phyloP scores from a whole-genome alignment of 1,140 invertebrate species.

The Drosophila rhopaloa region DNA sequence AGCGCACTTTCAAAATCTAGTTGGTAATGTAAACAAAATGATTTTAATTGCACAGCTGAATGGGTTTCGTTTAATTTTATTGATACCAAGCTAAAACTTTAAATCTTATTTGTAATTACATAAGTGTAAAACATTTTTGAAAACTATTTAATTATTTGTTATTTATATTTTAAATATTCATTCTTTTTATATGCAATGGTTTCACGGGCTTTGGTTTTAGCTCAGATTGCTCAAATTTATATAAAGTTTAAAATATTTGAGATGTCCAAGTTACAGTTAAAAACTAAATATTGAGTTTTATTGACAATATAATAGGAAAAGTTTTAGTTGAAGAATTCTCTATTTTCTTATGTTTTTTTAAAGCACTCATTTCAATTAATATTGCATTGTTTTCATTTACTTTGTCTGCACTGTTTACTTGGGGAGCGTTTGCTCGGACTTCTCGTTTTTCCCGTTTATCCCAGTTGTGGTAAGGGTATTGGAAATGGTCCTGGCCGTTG shows the following conservation, averaged over 20 bases:
- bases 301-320: no score
- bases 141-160: no score
- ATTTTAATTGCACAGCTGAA: slow-evolving; percentile 32
- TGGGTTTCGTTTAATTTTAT: slow-evolving; percentile 25
- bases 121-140: not conserved
- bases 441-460: slow-evolving; percentile 22
- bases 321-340: no score
- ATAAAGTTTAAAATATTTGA: no score
- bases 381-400: slow-evolving; percentile 83
- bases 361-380: slow-evolving; percentile 76
- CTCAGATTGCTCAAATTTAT: no score
- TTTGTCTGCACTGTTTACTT: slow-evolving; percentile 79
- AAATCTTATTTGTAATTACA: not conserved
- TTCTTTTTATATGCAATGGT: no score
- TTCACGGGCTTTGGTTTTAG: no score
- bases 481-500: slow-evolving; percentile 33
- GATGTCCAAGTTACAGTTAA: no score
- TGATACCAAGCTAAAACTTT: not conserved
- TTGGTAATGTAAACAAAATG: slow-evolving; percentile 38
- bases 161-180: no score
- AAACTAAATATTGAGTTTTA: no score
- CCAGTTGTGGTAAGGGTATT: slow-evolving; percentile 33
- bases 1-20: slow-evolving; percentile 30
- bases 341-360: slow-evolving; percentile 9
- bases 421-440: slow-evolving; percentile 44